A percentile compares a stretch with the other conserved stretches of the same genome.
phyloP scores from a whole-genome alignment of 2,113 vertebrate species.

The Tupaia chinensis region DNA sequence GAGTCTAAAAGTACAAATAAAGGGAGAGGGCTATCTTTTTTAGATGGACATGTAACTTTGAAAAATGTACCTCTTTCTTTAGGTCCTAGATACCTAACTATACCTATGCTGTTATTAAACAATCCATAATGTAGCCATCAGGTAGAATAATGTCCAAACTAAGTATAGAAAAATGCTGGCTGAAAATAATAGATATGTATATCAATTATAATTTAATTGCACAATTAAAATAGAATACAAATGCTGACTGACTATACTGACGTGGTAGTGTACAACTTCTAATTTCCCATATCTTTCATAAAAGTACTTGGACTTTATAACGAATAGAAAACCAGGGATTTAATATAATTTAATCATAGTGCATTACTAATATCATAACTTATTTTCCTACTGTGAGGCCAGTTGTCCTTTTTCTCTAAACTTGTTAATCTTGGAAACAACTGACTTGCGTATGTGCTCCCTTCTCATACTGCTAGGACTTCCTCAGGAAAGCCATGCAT shows the following conservation, averaged over 20 bases:
- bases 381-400: background rate
- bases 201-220: background rate
- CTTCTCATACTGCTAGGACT: background rate
- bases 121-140: background rate
- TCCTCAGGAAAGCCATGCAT: background rate
- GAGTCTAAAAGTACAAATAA: background rate
- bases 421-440: background rate
- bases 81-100: background rate
- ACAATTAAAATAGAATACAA: background rate
- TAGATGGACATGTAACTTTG: background rate
- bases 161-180: background rate
- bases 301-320: background rate
- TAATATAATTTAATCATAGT: background rate
- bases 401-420: background rate
- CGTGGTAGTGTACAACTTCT: background rate
- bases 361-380: background rate
- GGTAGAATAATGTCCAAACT: background rate
- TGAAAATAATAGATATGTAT: slow-evolving; percentile 2
- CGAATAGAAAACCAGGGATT: background rate
- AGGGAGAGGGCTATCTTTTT: background rate
- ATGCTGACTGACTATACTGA: background rate
- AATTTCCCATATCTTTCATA: background rate
- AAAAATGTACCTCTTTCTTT: background rate
- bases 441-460: background rate
- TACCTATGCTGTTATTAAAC: slow-evolving; percentile 25